Base-by-base conservation (phyloP, 2,797 vertebrate species). In the Zenarchopterus dispar region DNA sequence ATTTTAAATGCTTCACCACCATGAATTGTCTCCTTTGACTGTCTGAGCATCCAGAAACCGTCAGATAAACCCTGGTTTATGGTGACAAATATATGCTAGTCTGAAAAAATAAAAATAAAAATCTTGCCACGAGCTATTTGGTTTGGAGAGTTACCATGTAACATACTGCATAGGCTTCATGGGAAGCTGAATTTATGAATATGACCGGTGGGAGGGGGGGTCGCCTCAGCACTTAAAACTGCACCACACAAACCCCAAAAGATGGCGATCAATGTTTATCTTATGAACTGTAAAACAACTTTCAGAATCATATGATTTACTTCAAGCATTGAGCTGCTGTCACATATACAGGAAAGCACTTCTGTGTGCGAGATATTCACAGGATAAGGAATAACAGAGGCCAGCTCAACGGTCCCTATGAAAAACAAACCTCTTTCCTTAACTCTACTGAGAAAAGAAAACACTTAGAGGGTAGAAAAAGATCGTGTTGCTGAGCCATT, bases 401-500 rank as follows among this genome's bases (percentile, higher is more conserved):
- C 62, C 47, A 62, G 24, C 47, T 24, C 54, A 73, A 45, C 10
- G 33, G 39, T 52, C 54, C 18, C 5, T 5, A 17, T 56, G 45
- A 64, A 44, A 77, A 67, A 68, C 42, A 74, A 69, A 56, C 18
- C 19, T 17, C 21, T 63, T 56, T 50, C 59, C 18, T 51, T 33
- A 43, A 63, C 43, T 36, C 43, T 22, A 28, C 56, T 44, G 55
- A 75, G 69, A 73, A 68, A 70, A 62, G 56, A 56, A 67, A 72
- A 73, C 36, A 36, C 11, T 13, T 19, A 47, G 21, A 54, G 26
- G 70, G 62, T 19, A 52, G 52, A 84, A 24, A 69, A 43, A 69
- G 66, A 68, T 79, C 56, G 33, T 42, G 56, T 71, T 80, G 56
- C 71, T 67, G 47, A 82, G 69, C 78, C 68, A 84, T 81, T 83